Percentiles rank a stretch among this genome's conserved stretches.
These are phyloP conservation scores for Terrapene triunguis DNA, from an alignment of 2,113 vertebrate species.

Conservation along the genomic window DNA sequence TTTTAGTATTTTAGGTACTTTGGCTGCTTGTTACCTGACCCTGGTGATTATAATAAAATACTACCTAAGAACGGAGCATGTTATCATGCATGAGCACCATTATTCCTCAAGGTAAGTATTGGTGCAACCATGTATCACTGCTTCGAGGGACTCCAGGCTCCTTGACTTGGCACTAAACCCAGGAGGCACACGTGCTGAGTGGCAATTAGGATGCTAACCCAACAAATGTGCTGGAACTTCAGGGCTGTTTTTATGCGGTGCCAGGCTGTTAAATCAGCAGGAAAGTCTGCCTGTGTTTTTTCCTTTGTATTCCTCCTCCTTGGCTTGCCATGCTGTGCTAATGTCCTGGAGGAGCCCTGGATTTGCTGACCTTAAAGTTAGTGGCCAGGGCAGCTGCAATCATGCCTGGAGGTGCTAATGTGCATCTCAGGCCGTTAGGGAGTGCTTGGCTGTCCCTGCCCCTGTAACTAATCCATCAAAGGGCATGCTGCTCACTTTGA, in stretches of 20 bases:
- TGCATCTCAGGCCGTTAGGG: neutral
- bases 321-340: neutral
- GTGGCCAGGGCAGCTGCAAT: neutral
- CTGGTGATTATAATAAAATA: conserved; percentile 86
- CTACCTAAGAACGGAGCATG: conserved; percentile 73
- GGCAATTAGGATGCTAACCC: neutral
- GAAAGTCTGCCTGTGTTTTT: neutral
- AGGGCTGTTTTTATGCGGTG: neutral
- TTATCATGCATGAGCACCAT: conserved; percentile 17
- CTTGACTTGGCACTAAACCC: neutral
- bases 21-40: conserved; percentile 89
- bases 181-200: too few relatives aligned
- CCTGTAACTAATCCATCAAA: neutral
- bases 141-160: neutral
- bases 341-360: neutral
- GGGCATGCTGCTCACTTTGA: neutral
- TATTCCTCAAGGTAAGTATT: conserved; percentile 79
- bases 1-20: conserved; percentile 86
- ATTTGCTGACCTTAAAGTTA: neutral
- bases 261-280: neutral
- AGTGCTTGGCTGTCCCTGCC: neutral
- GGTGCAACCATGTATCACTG: accelerated
- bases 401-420: neutral
- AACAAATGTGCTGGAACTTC: neutral
- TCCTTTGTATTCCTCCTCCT: neutral